A percentile compares a stretch with the other conserved stretches of the same genome.
These are phyloP conservation scores for Lethenteron camtschaticum DNA, from an alignment of 2,113 vertebrate genomes.

Conservation along the genomic window DNA sequence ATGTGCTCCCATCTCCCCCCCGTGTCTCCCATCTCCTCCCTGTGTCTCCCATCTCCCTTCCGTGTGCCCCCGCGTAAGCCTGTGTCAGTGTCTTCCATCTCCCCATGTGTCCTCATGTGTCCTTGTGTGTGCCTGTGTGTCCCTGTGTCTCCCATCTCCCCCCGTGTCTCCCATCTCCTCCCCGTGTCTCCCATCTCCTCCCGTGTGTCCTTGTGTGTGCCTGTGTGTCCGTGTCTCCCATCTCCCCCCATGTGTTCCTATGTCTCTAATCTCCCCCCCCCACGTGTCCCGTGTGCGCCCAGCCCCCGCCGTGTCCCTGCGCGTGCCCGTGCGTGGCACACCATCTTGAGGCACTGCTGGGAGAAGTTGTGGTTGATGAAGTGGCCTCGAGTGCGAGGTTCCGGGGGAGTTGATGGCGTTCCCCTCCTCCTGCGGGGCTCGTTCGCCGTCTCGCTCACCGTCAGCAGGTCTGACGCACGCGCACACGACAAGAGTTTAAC, in stretches of 20 bases:
- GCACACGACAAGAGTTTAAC: background rate
- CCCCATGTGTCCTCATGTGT: background rate
- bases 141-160: no score
- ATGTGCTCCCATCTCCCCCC: background rate
- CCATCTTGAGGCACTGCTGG: constrained; percentile 83
- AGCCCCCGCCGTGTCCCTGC: no score
- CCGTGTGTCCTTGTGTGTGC: no score
- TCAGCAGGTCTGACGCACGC: constrained; percentile 44
- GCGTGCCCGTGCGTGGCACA: constrained; percentile 14
- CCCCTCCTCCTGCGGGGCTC: constrained; percentile 92
- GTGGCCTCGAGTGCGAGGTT: constrained; percentile 97
- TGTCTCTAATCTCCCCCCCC: no score
- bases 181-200: background rate
- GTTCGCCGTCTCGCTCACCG: constrained; percentile 88
- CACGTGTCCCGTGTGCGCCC: no score
- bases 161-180: no score
- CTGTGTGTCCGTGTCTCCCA: background rate
- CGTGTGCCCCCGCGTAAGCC: no score
- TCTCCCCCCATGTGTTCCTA: no score
- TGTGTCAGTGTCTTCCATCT: no score
- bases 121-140: no score
- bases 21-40: background rate
- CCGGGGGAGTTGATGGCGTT: constrained; percentile 85
- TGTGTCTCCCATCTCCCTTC: background rate
- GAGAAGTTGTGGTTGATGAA: constrained; percentile 99